Evolutionary conservation across 1,140 invertebrate species (phyloP), one percentile per base, ranked within the genome.

Genomic region (Eulimnadia texana): DNA sequence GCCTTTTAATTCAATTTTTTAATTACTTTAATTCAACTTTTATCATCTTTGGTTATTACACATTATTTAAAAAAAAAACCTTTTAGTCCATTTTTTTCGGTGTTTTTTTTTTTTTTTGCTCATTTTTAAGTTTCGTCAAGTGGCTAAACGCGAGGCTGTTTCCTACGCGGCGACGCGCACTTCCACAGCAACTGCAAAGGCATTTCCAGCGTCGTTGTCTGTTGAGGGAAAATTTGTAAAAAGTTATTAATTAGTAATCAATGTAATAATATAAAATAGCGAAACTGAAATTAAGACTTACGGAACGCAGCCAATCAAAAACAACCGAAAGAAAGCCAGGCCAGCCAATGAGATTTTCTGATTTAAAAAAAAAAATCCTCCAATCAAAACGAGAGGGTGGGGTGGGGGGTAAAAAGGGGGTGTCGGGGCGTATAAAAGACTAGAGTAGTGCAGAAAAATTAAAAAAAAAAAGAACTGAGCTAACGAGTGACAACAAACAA

Each of bases 161-260:
- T 61, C 50, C 60, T 50, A 19, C 60, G 50, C 11, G 60, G 60
- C 10, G 60, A 61, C 22, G 50, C 60, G 53, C 60, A 61, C 28
- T 29, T 52, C 60, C 60, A 61, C 19, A 61, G 19, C 22, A 61
- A 55, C n/a, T 55, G 49, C 60, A 61, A 42, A 25, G 60, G 60
- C 52, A 61, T 42, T 51, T 61, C 60, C 25, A 61, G 23, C 28
- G 60, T 51, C 28, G 60, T 61, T 20, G 60, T 61, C 53, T 61
- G 60, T 33, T 27, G n/a, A 16, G 25, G n/a, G 13, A 50, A 13
- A 60, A 50, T 11, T 50, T 23, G 20, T 50, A 60, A 0, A 20
- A 25, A 23, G 10, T 50, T 27, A 19, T 23, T 50, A 50, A 60
- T 24, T 49, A 3, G 19, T 33, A 50, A 33, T 47, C 2, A 13